Evolutionary conservation across 2,797 vertebrate species (phyloP), one percentile per base, ranked within the genome.

Genomic region (Acanthis flammea): DNA sequence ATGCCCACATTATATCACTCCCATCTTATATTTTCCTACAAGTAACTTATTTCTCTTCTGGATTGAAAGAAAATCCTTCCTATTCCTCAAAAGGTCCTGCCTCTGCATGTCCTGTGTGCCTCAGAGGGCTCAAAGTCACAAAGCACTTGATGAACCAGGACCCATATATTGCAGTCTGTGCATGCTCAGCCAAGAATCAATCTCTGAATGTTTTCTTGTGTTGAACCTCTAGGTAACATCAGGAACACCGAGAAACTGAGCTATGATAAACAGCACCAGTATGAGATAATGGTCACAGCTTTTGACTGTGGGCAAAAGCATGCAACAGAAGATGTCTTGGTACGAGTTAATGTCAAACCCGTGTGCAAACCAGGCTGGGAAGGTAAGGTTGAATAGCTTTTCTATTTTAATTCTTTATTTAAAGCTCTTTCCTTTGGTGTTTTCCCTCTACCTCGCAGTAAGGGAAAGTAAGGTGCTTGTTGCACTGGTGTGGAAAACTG

Each of bases 281-380:
- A 99, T n/a, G 98, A 99, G 97, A 98, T 99, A 96, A 98, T 98
- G 97, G 99, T 99, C 89, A 99, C 99, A 1, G 99, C 99, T 39
- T 99, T 98, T 57, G 99, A 99, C 97, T 99, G 99, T 15, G 99
- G 99, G 48, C 99, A 99, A 97, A 99, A 99, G 96, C 98, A 97
- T 24, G 98, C 99, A 7, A 93, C 97, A 24, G 98, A 98, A 94
- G 98, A 98, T 51, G 98, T 98, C 24, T 94, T 98, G 12, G 99
- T 99, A 39, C 98, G 72, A 96, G 99, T 99, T 51, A 98, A 99
- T 4, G 98, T 99, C 96, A 99, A 99, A 96, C 99, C 99, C 3
- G 98, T 99, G 82, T 99, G 99, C 97, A 99, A 99, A 92, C 99
- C 99, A 21, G 99, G 99, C 89, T 99, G 99, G 99, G 99, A 99